These are phyloP conservation scores for Panthera uncia DNA, from an alignment of 2,113 vertebrate genomes.

Conservation along the genomic window DNA sequence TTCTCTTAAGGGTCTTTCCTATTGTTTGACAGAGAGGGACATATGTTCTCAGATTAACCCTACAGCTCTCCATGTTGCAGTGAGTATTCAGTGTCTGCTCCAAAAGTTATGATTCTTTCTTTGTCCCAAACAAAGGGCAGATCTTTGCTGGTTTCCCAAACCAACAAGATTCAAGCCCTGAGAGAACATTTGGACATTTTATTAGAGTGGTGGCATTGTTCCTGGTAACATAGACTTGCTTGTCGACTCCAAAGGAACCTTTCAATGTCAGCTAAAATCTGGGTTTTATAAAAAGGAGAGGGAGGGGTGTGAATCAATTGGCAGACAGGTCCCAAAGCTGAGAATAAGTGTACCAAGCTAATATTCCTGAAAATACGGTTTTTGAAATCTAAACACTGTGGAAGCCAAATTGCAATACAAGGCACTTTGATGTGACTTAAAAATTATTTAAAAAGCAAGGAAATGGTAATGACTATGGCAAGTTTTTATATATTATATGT, in stretches of 20 bases:
- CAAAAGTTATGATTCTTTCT: constrained; percentile 51
- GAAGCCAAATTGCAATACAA: constrained; percentile 60
- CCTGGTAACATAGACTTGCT: not conserved
- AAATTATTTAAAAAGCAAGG: constrained; percentile 72
- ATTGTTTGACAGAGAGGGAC: not conserved
- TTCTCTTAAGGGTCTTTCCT: constrained; percentile 12
- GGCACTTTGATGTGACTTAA: constrained; percentile 53
- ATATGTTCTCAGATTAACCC: not conserved
- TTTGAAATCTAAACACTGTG: constrained; percentile 54
- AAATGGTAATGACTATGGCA: not conserved
- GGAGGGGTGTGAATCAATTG: fast-evolving
- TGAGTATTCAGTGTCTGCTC: constrained; percentile 34
- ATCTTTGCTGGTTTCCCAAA: constrained; percentile 53
- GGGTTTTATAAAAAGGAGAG: not conserved
- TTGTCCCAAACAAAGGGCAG: constrained; percentile 62
- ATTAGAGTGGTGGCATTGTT: fast-evolving
- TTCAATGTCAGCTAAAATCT: not conserved
- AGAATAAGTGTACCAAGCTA: not conserved
- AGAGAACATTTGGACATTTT: constrained; percentile 39
- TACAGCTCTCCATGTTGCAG: fast-evolving
- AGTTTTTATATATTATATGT: not conserved
- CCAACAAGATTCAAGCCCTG: not conserved
- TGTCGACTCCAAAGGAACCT: not conserved
- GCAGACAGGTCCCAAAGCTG: not conserved
- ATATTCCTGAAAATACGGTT: fast-evolving